These are phyloP conservation scores for Bicyclus anynana DNA, from an alignment of 1,140 invertebrate genomes.

Conservation along the genomic window DNA sequence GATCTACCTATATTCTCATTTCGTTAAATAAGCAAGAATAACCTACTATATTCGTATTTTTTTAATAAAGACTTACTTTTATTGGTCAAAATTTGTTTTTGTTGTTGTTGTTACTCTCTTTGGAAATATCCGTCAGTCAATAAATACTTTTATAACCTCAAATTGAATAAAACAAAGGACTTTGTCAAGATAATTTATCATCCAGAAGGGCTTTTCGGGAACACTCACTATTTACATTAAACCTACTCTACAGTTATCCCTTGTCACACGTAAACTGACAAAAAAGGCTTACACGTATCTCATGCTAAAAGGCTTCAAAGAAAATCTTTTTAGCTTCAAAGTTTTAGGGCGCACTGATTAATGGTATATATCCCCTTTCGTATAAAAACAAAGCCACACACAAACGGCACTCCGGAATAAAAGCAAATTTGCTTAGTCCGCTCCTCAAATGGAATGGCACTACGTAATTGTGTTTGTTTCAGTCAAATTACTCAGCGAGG, in stretches of 20 bases:
- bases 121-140: too few relatives aligned
- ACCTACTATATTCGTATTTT: too few relatives aligned
- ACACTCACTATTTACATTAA: neutral
- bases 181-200: neutral
- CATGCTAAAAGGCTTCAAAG: neutral
- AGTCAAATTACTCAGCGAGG: constrained; percentile 41
- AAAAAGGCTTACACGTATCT: constrained; percentile 1
- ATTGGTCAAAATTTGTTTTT: too few relatives aligned
- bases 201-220: neutral
- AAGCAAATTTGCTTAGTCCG: constrained; percentile 5
- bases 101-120: too few relatives aligned
- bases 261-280: constrained; percentile 1
- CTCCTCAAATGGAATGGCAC: constrained; percentile 36
- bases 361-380: neutral
- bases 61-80: too few relatives aligned
- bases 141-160: neutral
- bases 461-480: constrained; percentile 46
- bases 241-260: neutral
- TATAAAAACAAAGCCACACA: neutral
- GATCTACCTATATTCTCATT: too few relatives aligned
- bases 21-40: too few relatives aligned
- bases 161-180: neutral
- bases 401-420: neutral
- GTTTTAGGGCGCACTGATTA: neutral
- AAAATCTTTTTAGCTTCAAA: neutral